phyloP scores from a whole-genome alignment of 1,140 invertebrate genomes.

The Lamellibrachia luymesi region DNA sequence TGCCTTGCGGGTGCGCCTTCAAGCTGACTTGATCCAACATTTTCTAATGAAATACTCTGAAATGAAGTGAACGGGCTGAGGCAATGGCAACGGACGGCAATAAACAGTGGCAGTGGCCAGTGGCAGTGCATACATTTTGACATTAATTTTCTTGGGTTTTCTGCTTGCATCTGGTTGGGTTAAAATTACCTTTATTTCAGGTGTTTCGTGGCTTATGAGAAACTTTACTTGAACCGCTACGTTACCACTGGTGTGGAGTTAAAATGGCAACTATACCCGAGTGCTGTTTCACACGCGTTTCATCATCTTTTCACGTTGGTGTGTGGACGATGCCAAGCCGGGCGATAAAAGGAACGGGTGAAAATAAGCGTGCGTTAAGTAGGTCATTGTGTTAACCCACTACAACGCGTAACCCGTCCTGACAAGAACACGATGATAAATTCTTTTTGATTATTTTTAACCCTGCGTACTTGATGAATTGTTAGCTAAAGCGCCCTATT shows the following conservation, averaged over 20 bases:
- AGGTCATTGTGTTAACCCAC: neutral
- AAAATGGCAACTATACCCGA: neutral
- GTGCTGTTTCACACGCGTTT: neutral
- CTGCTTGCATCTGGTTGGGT: neutral
- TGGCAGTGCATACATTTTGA: too few species aligned
- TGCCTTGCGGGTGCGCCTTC: too few species aligned
- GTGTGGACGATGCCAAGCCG: neutral
- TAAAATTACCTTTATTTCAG: neutral
- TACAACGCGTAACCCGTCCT: neutral
- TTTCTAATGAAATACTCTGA: too few species aligned
- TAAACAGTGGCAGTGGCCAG: too few species aligned
- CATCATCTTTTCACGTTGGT: neutral
- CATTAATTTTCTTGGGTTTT: neutral
- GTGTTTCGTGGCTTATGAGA: neutral
- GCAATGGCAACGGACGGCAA: too few species aligned
- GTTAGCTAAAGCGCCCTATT: too few species aligned
- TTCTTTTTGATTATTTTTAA: too few species aligned
- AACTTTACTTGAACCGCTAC: neutral
- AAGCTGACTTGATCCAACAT: too few species aligned
- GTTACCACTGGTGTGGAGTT: neutral
- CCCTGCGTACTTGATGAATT: too few species aligned
- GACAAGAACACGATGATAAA: too few species aligned
- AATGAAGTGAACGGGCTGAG: too few species aligned
- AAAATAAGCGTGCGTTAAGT: neutral
- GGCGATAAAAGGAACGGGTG: neutral